Percentiles rank a stretch among this genome's conserved stretches.
phyloP scores from a whole-genome alignment of 2,113 vertebrate species.

The Seriola quinqueradiata region DNA sequence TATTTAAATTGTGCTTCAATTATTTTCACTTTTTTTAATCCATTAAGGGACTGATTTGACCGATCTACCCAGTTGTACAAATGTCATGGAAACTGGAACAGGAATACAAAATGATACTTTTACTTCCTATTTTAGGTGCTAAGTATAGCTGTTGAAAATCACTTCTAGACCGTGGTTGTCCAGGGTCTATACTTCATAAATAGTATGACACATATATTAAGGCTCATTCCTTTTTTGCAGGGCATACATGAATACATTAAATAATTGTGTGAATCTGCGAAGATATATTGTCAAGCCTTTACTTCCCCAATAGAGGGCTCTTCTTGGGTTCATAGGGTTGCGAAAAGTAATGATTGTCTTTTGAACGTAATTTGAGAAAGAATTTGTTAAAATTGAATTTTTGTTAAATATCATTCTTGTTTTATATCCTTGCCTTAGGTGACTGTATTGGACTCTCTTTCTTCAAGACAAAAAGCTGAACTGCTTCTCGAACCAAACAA shows the following conservation, averaged over 20 bases:
- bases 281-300: background rate
- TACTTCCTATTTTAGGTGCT: background rate
- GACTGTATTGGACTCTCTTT: conserved; percentile 15
- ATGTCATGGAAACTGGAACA: background rate
- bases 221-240: background rate
- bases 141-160: too few species aligned
- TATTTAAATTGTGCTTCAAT: too few species aligned
- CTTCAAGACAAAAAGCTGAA: conserved; percentile 48
- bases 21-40: too few species aligned
- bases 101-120: background rate
- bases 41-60: background rate
- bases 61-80: background rate
- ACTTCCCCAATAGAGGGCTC: background rate
- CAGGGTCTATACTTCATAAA: too few species aligned
- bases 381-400: background rate
- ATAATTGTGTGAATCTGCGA: too few species aligned
- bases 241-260: background rate
- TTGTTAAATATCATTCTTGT: background rate
- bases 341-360: background rate
- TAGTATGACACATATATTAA: background rate
- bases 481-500: conserved; percentile 52
- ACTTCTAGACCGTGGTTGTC: too few species aligned
- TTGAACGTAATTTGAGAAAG: background rate
- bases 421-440: background rate
- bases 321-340: background rate